Percentiles rank a stretch among this genome's conserved stretches.
Evolutionary conservation across 2,888 invertebrate species (phyloP).

Genomic region (Cacoxenus indagator): DNA sequence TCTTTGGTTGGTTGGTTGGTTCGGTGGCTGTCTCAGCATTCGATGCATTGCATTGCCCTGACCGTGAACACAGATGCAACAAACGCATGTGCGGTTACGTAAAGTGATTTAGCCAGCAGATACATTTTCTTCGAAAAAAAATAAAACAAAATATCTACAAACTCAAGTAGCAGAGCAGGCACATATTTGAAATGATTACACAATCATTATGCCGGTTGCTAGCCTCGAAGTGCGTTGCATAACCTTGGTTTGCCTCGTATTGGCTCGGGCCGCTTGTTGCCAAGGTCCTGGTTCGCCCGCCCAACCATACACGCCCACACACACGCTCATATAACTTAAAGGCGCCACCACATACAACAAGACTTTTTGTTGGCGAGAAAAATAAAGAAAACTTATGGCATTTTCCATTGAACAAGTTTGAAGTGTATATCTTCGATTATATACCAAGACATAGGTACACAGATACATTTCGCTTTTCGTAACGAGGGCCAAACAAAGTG

Average conservation of each 20-base stretch:
- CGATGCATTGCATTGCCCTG: neutral
- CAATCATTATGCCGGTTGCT: constrained; percentile 9
- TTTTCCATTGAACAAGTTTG: constrained; percentile 3
- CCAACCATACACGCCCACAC: neutral
- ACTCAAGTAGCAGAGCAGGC: neutral
- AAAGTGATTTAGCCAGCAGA: neutral
- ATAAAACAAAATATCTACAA: neutral
- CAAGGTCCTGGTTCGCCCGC: neutral
- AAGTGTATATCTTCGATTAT: constrained; percentile 37
- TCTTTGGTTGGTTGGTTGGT: neutral
- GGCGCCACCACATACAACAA: neutral
- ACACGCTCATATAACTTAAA: neutral
- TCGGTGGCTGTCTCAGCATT: neutral
- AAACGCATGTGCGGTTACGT: constrained; percentile 10
- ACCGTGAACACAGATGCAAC: neutral
- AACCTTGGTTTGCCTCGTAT: constrained; percentile 33
- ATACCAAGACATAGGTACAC: constrained; percentile 8
- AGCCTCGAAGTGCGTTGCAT: neutral
- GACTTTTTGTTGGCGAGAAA: neutral
- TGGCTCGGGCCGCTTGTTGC: constrained; percentile 29
- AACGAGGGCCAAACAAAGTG: neutral
- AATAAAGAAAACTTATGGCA: constrained; percentile 1
- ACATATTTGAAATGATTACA: constrained; percentile 3
- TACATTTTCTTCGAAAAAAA: neutral
- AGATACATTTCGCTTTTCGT: neutral